Conservation (phyloP, 2,888 invertebrate genomes). For the Clepsis dumicolana region DNA sequence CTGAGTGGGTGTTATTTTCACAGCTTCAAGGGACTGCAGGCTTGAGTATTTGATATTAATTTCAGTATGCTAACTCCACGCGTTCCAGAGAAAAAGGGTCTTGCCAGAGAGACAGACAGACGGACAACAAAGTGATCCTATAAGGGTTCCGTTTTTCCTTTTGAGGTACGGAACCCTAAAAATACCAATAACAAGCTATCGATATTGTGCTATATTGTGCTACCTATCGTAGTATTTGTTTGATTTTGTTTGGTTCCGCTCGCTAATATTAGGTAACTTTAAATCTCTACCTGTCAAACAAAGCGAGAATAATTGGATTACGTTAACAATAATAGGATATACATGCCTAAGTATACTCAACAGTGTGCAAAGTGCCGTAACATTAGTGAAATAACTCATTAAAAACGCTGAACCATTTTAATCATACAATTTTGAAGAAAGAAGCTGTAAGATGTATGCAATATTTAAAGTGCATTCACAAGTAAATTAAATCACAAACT, state of each 20-base stretch:
- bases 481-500: neutral
- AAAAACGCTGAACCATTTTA: neutral
- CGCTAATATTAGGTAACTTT: neutral
- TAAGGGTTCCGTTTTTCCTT: too few relatives aligned
- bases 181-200: too few relatives aligned
- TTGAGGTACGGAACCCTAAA: too few relatives aligned
- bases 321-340: constrained; percentile 7
- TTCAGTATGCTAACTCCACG: too few relatives aligned
- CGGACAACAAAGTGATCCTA: too few relatives aligned
- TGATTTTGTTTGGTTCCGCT: neutral
- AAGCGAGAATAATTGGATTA: constrained; percentile 25
- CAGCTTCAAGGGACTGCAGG: too few relatives aligned
- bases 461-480: neutral
- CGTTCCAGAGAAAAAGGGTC: too few relatives aligned
- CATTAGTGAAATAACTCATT: constrained; percentile 7
- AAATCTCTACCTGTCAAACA: constrained; percentile 7
- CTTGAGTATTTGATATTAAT: too few relatives aligned
- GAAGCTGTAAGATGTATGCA: neutral
- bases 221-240: neutral
- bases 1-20: too few relatives aligned
- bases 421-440: neutral
- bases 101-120: too few relatives aligned
- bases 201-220: neutral
- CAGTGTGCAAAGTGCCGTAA: constrained; percentile 7
- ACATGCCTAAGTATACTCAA: neutral